Conservation (phyloP, 1,140 invertebrate genomes). For the Psilanteris sp. region DNA sequence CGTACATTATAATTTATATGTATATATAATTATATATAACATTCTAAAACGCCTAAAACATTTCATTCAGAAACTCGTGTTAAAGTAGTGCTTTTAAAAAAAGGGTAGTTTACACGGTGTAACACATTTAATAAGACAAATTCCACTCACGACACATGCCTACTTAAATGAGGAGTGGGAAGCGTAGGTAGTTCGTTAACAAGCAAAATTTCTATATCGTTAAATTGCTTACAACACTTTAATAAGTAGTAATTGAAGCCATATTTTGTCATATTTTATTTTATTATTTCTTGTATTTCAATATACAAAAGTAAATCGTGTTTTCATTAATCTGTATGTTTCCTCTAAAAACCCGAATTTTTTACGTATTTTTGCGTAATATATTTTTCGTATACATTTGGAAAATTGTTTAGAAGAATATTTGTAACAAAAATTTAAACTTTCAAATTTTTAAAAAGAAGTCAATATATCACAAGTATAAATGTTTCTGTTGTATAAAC, state of each 20-base stretch:
- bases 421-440: too few species aligned
- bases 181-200: conserved; percentile 51
- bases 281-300: neutral
- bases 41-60: conserved; percentile 22
- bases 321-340: too few species aligned
- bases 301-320: too few species aligned
- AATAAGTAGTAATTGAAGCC: too few species aligned
- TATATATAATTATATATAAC: neutral
- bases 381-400: too few species aligned
- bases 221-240: conserved; percentile 32
- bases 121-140: conserved; percentile 59
- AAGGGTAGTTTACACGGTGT: conserved; percentile 53
- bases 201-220: conserved; percentile 56
- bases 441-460: too few species aligned
- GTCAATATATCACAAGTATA: too few species aligned
- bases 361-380: too few species aligned
- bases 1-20: conserved; percentile 2
- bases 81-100: conserved; percentile 16
- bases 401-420: too few species aligned
- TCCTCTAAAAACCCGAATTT: too few species aligned
- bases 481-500: too few species aligned
- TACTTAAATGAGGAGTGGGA: conserved; percentile 49
- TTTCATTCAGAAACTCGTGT: conserved; percentile 18
- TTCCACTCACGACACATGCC: conserved; percentile 43
- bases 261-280: neutral